Percentiles rank a stretch among this genome's conserved stretches.
Evolutionary conservation across 2,113 vertebrate genomes (phyloP).

Genomic region (Dolichotis patagonum): DNA sequence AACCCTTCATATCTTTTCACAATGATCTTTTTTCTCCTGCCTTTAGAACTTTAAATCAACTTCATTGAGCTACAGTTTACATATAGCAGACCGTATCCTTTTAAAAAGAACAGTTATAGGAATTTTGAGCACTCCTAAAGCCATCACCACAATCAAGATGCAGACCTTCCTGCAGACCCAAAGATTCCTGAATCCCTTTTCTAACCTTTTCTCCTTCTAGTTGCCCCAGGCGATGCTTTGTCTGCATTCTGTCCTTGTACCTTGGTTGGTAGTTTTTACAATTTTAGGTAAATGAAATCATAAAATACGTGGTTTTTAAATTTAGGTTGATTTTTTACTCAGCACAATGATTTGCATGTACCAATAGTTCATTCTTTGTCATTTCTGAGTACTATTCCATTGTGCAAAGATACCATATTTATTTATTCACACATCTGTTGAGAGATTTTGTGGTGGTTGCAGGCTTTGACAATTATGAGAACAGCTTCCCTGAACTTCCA

Average conservation of each 20-base stretch:
- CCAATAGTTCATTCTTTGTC: neutral
- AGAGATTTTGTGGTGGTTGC: neutral
- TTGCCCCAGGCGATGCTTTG: neutral
- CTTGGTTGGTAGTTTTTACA: neutral
- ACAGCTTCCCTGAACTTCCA: neutral
- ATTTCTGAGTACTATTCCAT: neutral
- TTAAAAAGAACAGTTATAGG: neutral
- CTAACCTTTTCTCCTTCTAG: neutral
- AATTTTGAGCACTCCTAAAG: neutral
- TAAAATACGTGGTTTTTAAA: neutral
- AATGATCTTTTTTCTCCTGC: neutral
- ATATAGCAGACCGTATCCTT: neutral
- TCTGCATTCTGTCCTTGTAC: neutral
- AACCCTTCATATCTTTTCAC: neutral
- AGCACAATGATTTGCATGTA: neutral
- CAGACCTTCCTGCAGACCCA: neutral
- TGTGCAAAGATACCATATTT: neutral
- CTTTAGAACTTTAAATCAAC: neutral
- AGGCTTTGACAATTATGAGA: neutral
- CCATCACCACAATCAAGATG: neutral
- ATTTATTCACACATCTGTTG: neutral
- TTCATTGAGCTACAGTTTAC: neutral
- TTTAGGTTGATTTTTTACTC: neutral
- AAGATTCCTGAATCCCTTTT: neutral
- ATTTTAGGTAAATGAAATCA: neutral